A percentile compares a stretch with the other conserved stretches of the same genome.
These are phyloP conservation scores for Synergus japonicus DNA, from an alignment of 2,888 invertebrate genomes.

Conservation along the genomic window DNA sequence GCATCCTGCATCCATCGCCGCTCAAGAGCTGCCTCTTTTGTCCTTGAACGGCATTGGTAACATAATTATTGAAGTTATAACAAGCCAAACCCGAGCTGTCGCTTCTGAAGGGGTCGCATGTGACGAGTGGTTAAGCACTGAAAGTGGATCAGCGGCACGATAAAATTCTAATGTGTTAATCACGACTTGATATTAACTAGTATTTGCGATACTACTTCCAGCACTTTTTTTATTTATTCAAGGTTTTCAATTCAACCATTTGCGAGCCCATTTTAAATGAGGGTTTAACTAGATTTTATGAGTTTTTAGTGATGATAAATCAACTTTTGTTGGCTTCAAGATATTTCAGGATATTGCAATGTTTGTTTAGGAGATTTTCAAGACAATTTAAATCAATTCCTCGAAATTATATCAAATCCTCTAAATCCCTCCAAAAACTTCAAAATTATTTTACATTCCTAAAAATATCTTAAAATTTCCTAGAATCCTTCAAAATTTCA, in stretches of 20 bases:
- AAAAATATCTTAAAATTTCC: too few species aligned
- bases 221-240: background rate
- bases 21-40: constrained; percentile 73
- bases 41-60: constrained; percentile 76
- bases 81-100: constrained; percentile 73
- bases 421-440: too few species aligned
- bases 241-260: background rate
- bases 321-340: too few species aligned
- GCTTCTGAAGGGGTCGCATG: constrained; percentile 65
- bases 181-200: background rate
- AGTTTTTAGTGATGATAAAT: too few species aligned
- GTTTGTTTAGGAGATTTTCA: too few species aligned
- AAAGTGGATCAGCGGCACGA: constrained; percentile 50
- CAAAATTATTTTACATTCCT: too few species aligned
- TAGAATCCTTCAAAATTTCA: too few species aligned
- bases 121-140: constrained; percentile 63
- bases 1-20: constrained; percentile 51
- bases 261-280: too few species aligned
- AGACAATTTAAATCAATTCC: too few species aligned
- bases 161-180: constrained; percentile 51
- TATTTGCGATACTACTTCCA: background rate
- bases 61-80: constrained; percentile 78
- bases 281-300: too few species aligned
- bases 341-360: too few species aligned
- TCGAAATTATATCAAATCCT: too few species aligned